Evolutionary conservation across 2,888 invertebrate genomes (phyloP).

Genomic region (Odontothrips loti): DNA sequence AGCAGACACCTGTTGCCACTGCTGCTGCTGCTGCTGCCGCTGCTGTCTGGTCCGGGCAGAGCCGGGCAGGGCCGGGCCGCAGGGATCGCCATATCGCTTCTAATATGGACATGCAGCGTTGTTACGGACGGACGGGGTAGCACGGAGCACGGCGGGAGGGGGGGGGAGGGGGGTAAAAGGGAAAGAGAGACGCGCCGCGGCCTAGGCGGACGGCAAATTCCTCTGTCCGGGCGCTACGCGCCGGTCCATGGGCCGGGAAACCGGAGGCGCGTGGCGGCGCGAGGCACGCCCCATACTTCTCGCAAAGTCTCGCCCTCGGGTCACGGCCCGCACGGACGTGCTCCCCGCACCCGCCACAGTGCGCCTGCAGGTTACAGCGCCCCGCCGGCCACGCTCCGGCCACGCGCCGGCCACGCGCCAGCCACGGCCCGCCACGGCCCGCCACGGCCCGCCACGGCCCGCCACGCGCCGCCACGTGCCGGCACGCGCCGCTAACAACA

Average conservation of each 20-base stretch:
- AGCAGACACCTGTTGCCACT: too few relatives aligned
- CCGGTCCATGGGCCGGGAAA: background rate
- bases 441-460: background rate
- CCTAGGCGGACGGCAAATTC: background rate
- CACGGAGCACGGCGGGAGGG: background rate
- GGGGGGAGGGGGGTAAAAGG: background rate
- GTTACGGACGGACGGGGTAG: background rate
- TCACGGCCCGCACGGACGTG: background rate
- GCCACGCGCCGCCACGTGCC: background rate
- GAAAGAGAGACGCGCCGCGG: conserved; percentile 14
- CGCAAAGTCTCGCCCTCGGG: background rate
- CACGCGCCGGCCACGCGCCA: background rate
- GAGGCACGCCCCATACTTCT: background rate
- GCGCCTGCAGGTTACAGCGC: background rate
- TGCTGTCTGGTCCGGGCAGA: too few relatives aligned
- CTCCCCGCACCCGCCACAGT: background rate
- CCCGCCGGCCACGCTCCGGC: background rate
- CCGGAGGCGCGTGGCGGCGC: background rate
- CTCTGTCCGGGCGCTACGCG: background rate
- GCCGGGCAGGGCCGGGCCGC: too few relatives aligned
- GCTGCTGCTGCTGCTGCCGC: background rate
- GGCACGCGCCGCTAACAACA: background rate
- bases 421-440: background rate
- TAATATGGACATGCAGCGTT: too few relatives aligned
- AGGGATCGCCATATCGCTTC: too few relatives aligned